Conservation (phyloP, 2,113 vertebrate species). For the Pheucticus melanocephalus region DNA sequence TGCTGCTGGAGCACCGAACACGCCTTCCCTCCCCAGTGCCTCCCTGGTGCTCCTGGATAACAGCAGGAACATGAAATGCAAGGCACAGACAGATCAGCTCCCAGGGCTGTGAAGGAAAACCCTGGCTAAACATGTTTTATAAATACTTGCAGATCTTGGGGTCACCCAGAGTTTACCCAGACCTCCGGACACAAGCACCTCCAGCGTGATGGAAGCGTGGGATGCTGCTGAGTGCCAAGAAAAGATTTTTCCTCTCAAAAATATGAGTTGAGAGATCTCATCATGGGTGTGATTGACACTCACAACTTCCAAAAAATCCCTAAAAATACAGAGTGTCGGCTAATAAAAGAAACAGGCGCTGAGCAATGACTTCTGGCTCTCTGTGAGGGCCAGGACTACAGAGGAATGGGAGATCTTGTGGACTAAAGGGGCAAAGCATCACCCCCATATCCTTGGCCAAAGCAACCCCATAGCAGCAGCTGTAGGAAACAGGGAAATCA, state of each 20-base stretch:
- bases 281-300: not conserved
- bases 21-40: accelerated
- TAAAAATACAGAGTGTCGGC: not conserved
- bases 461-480: not conserved
- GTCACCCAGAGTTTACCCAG: not conserved
- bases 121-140: not conserved
- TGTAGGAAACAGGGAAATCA: not conserved
- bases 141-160: not conserved
- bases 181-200: not conserved
- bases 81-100: not conserved
- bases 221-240: not conserved
- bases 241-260: not conserved
- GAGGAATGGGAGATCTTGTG: not conserved
- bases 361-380: not conserved
- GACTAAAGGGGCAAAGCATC: not conserved
- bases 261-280: not conserved
- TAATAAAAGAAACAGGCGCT: slow-evolving; percentile 42
- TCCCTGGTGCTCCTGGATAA: not conserved
- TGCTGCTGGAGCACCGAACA: not conserved
- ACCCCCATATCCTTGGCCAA: accelerated
- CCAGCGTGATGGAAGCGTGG: not conserved
- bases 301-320: not conserved
- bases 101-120: not conserved
- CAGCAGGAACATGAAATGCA: not conserved
- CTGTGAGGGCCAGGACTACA: not conserved